Evolutionary conservation across 2,797 vertebrate genomes (phyloP), one percentile per base, ranked within the genome.

Genomic region (Siniperca undulata): DNA sequence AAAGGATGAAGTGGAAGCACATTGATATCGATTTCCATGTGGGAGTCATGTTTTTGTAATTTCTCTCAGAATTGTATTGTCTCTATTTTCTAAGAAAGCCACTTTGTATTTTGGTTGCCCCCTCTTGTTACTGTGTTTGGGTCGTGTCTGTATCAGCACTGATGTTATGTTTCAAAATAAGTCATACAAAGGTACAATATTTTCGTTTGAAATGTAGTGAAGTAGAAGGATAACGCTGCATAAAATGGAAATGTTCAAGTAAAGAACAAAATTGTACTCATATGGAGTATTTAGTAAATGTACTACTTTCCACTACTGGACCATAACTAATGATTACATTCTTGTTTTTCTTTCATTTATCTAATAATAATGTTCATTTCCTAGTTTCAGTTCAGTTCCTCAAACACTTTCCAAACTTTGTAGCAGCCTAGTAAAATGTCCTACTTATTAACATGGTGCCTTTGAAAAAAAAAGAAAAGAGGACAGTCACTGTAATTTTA

Each of bases 391-490:
- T 74, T 76, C n/a, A 60, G 22, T n/a, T 83, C 64, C 70, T 88
- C 42, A 75, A 74, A 86, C 62, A 38, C 1, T 76, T 86, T 84
- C 65, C 69, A 80, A 88, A 86, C 65, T 74, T 81, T 82, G 27
- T 64, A 46, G 77, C 72, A 85, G 74, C 77, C 78, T 84, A 81
- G 77, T 85, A 82, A 91, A 83, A 68, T 78, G 74, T 82, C 80
- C 84, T 81, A 88, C 71, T 90, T 89, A 83, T 80, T 83, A 83
- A 76, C 85, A 90, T 88, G 80, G 73, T n/a, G 72, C 76, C 73
- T 80, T 80, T 72, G 62, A 50, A 20, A 59, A 2, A 71, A 48
- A 2, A 11, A 71, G 67, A 82, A 78, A 78, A 66, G 67, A 85
- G 70, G 81, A 56, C 78, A 80, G 67, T 64, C 48, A 4, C 40